Evolutionary conservation across 30 jellyfish, hydroid and myxozoan species (phyloP).

Genomic region (Hydractinia symbiolongicarpus): DNA sequence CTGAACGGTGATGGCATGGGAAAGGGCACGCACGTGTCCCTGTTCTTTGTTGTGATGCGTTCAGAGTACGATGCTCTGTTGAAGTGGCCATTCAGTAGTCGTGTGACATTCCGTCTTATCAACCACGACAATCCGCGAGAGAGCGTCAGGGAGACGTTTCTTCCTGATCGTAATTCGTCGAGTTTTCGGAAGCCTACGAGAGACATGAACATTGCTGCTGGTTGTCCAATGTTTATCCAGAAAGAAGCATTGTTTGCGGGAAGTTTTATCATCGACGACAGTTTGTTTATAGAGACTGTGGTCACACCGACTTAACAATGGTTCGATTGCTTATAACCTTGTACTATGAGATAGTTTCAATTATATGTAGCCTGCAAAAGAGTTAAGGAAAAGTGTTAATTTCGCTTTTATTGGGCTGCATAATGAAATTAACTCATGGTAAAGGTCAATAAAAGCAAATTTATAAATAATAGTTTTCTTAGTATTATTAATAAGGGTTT

Average conservation of each 20-base stretch:
- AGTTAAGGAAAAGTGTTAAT: too few species aligned
- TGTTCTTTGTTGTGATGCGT: conserved; percentile 79
- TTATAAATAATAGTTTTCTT: too few species aligned
- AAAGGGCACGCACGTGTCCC: conserved; percentile 55
- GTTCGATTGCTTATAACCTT: too few species aligned
- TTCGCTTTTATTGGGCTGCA: too few species aligned
- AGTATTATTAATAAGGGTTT: too few species aligned
- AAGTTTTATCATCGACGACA: conserved; percentile 12
- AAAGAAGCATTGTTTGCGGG: background rate
- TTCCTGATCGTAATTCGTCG: conserved; percentile 77
- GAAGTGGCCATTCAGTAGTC: conserved; percentile 77
- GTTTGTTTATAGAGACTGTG: conserved; percentile 8
- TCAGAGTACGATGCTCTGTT: conserved; percentile 80
- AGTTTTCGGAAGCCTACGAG: conserved; percentile 77
- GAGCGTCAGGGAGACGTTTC: conserved; percentile 52
- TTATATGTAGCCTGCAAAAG: too few species aligned
- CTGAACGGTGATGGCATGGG: conserved; percentile 94
- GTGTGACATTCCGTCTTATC: conserved; percentile 57
- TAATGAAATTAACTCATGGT: too few species aligned
- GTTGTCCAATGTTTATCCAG: conserved; percentile 65
- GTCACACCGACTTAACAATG: background rate
- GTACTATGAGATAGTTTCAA: too few species aligned
- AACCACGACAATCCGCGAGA: conserved; percentile 41
- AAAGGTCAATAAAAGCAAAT: too few species aligned
- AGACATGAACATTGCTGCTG: conserved; percentile 91